Percentiles rank a stretch among this genome's conserved stretches.
Conservation (phyloP, 2,113 vertebrate species). For the Pica pica region DNA sequence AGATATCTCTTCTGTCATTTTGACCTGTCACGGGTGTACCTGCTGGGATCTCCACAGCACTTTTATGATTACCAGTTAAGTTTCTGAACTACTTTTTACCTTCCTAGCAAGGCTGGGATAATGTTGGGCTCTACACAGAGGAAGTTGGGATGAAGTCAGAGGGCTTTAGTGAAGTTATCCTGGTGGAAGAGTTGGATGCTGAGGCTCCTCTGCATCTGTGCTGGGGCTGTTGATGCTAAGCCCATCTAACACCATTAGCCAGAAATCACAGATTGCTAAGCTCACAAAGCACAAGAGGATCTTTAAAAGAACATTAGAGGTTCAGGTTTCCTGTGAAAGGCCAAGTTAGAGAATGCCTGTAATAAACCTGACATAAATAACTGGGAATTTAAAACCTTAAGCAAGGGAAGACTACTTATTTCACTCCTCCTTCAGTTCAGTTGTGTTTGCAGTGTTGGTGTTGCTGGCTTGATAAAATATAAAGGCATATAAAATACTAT, state of each 20-base stretch:
- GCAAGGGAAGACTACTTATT: neutral
- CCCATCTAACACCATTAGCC: neutral
- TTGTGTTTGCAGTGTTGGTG: neutral
- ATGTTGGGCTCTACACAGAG: neutral
- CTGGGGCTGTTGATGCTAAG: neutral
- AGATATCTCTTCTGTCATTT: neutral
- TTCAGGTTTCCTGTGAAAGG: neutral
- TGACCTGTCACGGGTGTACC: neutral
- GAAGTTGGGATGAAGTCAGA: neutral
- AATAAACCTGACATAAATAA: neutral
- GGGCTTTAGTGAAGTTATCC: neutral
- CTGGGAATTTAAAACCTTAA: neutral
- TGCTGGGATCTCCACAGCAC: neutral
- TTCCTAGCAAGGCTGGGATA: neutral
- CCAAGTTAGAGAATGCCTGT: neutral
- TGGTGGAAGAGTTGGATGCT: neutral
- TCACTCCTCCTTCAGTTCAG: too few species aligned
- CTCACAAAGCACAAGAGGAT: neutral
- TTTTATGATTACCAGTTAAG: constrained; percentile 27
- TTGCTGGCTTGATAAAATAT: neutral
- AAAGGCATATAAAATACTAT: neutral
- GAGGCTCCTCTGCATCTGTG: neutral
- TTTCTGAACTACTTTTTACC: neutral
- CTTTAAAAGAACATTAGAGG: neutral
- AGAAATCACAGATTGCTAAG: neutral